Conservation (phyloP, 2,113 vertebrate species). For the Thamnophis sirtalis region DNA sequence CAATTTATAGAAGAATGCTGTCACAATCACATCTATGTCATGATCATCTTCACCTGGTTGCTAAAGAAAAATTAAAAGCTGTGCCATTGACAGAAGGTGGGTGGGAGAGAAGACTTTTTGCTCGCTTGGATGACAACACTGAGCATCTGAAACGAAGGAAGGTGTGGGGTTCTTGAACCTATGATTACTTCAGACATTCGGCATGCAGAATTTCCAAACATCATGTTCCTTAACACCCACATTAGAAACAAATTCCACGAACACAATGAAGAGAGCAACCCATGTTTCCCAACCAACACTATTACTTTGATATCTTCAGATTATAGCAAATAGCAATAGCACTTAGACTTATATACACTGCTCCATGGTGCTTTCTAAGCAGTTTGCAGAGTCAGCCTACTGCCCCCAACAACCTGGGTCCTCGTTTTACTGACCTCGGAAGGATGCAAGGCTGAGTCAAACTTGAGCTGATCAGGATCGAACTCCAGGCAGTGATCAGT, state of each 20-base stretch:
- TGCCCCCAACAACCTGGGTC: background rate
- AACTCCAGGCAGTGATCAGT: background rate
- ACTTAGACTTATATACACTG: background rate
- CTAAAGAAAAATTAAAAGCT: conserved; percentile 4
- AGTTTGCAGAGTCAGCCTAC: background rate
- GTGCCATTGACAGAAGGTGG: background rate
- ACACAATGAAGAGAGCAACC: background rate
- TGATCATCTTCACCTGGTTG: background rate
- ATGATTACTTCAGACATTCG: background rate
- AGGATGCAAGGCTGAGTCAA: background rate
- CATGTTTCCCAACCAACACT: background rate
- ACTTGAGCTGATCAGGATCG: background rate
- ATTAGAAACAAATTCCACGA: background rate
- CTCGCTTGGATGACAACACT: background rate
- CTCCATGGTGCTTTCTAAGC: background rate
- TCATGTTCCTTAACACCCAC: background rate
- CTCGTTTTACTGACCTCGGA: background rate
- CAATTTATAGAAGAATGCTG: background rate
- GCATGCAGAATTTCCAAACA: accelerated
- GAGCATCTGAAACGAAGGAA: background rate
- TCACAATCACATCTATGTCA: background rate
- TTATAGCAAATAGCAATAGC: background rate
- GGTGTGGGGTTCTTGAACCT: background rate
- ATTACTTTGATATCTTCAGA: background rate
- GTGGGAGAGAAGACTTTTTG: background rate